These are phyloP conservation scores for Echinarachnius parma DNA, from an alignment of 53 echinoderm and acorn worm genomes.

Conservation along the genomic window DNA sequence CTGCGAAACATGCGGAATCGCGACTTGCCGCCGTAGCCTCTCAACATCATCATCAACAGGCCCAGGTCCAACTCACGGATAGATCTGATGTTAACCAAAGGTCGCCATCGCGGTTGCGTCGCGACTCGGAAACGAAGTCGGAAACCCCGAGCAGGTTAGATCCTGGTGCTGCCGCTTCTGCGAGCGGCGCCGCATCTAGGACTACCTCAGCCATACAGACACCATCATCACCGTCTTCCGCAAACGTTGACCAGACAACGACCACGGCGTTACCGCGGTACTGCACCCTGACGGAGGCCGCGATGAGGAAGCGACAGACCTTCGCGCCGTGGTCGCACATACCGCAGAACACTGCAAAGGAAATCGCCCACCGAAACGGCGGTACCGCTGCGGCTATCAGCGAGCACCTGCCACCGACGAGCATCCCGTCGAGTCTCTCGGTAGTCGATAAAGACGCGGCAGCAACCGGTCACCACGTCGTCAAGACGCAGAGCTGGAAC, in stretches of 20 bases:
- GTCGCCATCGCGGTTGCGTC: constrained; percentile 6
- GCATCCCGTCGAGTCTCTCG: neutral
- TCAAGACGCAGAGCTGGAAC: constrained; percentile 15
- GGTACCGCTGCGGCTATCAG: neutral
- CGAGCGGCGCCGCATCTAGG: neutral
- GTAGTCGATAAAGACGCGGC: neutral
- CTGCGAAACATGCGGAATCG: constrained; percentile 10
- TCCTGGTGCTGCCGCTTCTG: neutral
- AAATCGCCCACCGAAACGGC: neutral
- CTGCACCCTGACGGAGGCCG: constrained; percentile 53
- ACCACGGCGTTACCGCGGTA: constrained; percentile 41
- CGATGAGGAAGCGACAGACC: constrained; percentile 33
- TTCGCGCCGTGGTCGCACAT: constrained; percentile 16
- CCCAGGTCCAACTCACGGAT: neutral
- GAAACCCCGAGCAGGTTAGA: neutral
- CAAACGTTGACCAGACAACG: too few species aligned
- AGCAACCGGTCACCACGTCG: too few species aligned
- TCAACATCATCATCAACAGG: too few species aligned
- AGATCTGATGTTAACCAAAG: constrained; percentile 11
- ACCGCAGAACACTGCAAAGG: constrained; percentile 15
- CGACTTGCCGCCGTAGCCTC: constrained; percentile 17
- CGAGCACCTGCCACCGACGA: neutral
- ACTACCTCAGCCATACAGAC: too few species aligned
- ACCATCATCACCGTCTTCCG: too few species aligned
- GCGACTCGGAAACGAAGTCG: constrained; percentile 17